A percentile compares a stretch with the other conserved stretches of the same genome.
phyloP scores from a whole-genome alignment of 2,888 invertebrate species.

The Andrena marginata region DNA sequence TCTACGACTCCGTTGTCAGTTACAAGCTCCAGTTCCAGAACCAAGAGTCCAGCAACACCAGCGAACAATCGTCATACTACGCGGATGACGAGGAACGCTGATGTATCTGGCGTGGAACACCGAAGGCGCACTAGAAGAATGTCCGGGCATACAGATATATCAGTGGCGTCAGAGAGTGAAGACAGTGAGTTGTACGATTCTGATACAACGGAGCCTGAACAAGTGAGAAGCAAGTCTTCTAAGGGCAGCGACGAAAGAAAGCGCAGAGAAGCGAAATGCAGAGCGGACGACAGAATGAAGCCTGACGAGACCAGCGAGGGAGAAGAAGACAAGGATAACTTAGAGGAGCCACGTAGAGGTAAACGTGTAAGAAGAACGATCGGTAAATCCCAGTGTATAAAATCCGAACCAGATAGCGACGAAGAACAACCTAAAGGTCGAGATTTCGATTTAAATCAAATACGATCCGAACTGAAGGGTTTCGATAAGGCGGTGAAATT shows the following conservation, averaged over 20 bases:
- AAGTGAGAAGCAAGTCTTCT: slow-evolving; percentile 71
- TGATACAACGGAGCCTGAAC: slow-evolving; percentile 83
- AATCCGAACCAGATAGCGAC: slow-evolving; percentile 86
- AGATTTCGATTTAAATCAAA: slow-evolving; percentile 94
- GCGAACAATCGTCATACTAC: slow-evolving; percentile 84
- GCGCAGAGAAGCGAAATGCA: slow-evolving; percentile 81
- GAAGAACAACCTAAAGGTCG: slow-evolving; percentile 88
- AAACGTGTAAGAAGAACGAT: slow-evolving; percentile 82
- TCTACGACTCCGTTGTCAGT: slow-evolving; percentile 89
- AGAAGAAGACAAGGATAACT: slow-evolving; percentile 79
- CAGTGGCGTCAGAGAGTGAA: slow-evolving; percentile 87
- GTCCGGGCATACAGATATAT: slow-evolving; percentile 87
- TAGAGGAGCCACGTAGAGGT: slow-evolving; percentile 83
- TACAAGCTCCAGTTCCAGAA: slow-evolving; percentile 88
- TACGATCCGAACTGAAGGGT: slow-evolving; percentile 93
- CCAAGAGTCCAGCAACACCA: slow-evolving; percentile 89
- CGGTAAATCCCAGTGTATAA: slow-evolving; percentile 83
- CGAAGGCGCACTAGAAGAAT: slow-evolving; percentile 85
- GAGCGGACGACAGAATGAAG: slow-evolving; percentile 85
- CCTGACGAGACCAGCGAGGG: slow-evolving; percentile 81
- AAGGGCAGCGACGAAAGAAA: slow-evolving; percentile 76
- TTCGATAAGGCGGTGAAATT: slow-evolving; percentile 88
- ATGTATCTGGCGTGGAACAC: slow-evolving; percentile 74
- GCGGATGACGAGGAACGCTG: slow-evolving; percentile 81
- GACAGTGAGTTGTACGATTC: slow-evolving; percentile 87